Evolutionary conservation across 2,888 invertebrate genomes (phyloP), one percentile per base, ranked within the genome.

Genomic region (Calameuta filiformis): DNA sequence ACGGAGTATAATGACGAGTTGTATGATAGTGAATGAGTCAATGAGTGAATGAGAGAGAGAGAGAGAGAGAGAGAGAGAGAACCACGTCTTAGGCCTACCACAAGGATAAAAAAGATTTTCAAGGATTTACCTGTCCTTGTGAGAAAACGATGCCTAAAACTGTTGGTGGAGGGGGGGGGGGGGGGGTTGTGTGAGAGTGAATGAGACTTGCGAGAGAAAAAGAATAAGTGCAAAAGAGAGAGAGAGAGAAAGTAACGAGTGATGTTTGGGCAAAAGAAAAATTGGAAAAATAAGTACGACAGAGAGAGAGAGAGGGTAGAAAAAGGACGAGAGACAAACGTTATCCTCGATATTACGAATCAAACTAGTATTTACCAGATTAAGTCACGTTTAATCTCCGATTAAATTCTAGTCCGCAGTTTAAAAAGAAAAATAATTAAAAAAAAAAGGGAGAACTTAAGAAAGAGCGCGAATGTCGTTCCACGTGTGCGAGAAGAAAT

Each of bases 371-470:
- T 90, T 89, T 89, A 91, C 85, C 88, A 88, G 88, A 89, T 88
- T 90, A 89, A 90, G 88, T 89, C 86, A 87, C 85, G 85, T 90
- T 90, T 90, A 89, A 89, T 89, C 88, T 89, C 85, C 85, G 85
- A 90, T 90, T 89, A 90, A 90, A 89, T 90, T 91, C 90, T 91
- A 91, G 90, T 90, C 90, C 87, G 87, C 89, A 87, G 85, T 89
- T 87, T 80, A 81, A 82, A 85, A 84, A 83, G 78, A 83, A 82
- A 82, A 79, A 78, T 35, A 30, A 37, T 74, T 79, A 80, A 77
- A 77, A 82, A 74, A 81, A 78, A 79, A 83, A 79, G 75, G 23
- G 33, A 11, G 34, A 76, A 56, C 23, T 56, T 56, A 56, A 56
- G 23, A 9, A 23, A 23, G 56, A 56, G 56, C 23, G 56, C 56